These are phyloP conservation scores for Pristionchus pacificus DNA, from an alignment of 1,140 invertebrate species.

Conservation along the genomic window DNA sequence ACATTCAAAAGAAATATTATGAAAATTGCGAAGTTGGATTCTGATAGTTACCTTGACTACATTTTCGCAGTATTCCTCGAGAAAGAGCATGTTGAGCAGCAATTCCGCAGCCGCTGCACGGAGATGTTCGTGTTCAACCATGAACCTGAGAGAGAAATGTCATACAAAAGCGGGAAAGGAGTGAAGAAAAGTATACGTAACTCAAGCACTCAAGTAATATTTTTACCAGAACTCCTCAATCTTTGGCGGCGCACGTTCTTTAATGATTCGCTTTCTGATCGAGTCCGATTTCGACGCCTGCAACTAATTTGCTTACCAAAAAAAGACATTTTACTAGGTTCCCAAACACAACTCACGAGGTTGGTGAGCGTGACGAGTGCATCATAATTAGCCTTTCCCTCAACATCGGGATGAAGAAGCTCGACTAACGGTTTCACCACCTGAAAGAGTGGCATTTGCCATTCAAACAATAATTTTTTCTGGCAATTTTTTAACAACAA, in stretches of 20 bases:
- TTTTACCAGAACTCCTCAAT: slow-evolving; percentile 52
- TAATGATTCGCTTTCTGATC: slow-evolving; percentile 51
- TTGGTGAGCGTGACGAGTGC: slow-evolving; percentile 91
- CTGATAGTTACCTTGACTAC: slow-evolving; percentile 37
- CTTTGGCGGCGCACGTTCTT: slow-evolving; percentile 54
- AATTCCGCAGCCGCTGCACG: slow-evolving; percentile 53
- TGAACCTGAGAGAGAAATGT: slow-evolving; percentile 31
- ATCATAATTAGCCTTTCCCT: slow-evolving; percentile 90
- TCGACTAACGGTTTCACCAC: slow-evolving; percentile 84
- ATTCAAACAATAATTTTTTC: slow-evolving; percentile 1
- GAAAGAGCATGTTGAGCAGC: slow-evolving; percentile 50
- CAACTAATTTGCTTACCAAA: background rate
- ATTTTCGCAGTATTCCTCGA: slow-evolving; percentile 52
- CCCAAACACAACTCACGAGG: slow-evolving; percentile 61
- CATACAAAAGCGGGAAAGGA: background rate
- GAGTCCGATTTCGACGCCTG: slow-evolving; percentile 46
- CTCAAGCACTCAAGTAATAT: too few species aligned
- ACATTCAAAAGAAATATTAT: too few species aligned
- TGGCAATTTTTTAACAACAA: too few species aligned
- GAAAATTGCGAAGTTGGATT: too few species aligned
- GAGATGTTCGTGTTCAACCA: slow-evolving; percentile 51
- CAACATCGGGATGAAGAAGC: slow-evolving; percentile 78
- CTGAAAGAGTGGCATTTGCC: slow-evolving; percentile 59
- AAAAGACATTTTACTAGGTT: slow-evolving; percentile 26
- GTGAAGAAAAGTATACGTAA: too few species aligned